Evolutionary conservation across 2,797 vertebrate genomes (phyloP).

Genomic region (Micromesistius poutassou): DNA sequence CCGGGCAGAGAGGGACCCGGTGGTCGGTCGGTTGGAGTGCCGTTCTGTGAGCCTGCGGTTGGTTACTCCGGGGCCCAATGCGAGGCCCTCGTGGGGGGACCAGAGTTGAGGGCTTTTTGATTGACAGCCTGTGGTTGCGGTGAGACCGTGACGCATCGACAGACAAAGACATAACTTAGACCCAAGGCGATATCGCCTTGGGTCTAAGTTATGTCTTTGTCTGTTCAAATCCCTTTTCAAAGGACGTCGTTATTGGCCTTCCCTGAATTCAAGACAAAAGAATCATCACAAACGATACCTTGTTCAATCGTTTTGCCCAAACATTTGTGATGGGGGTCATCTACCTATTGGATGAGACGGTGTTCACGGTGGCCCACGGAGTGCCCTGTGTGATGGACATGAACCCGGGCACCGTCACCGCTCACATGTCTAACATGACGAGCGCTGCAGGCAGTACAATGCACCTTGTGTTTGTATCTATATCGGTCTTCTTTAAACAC

Average conservation of each 20-base stretch:
- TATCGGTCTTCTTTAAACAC: constrained; percentile 46
- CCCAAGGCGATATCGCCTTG: too few relatives aligned
- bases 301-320: not conserved
- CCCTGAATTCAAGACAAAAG: not conserved
- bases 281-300: not conserved
- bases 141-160: not conserved
- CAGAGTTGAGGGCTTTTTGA: not conserved
- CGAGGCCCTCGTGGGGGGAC: not conserved
- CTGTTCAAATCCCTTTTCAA: not conserved
- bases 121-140: not conserved
- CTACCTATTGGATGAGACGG: not conserved
- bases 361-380: not conserved
- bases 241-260: not conserved
- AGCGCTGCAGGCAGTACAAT: not conserved
- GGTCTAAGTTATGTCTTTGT: not conserved
- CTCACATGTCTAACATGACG: not conserved
- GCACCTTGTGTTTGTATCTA: constrained; percentile 4
- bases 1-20: not conserved
- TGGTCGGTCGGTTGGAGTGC: not conserved
- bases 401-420: too few relatives aligned
- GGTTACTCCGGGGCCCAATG: not conserved
- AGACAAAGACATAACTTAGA: too few relatives aligned
- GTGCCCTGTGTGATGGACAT: too few relatives aligned
- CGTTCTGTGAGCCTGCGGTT: not conserved
- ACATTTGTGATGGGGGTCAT: not conserved